Evolutionary conservation across 2,888 invertebrate species (phyloP).

Genomic region (Tipula confusa): DNA sequence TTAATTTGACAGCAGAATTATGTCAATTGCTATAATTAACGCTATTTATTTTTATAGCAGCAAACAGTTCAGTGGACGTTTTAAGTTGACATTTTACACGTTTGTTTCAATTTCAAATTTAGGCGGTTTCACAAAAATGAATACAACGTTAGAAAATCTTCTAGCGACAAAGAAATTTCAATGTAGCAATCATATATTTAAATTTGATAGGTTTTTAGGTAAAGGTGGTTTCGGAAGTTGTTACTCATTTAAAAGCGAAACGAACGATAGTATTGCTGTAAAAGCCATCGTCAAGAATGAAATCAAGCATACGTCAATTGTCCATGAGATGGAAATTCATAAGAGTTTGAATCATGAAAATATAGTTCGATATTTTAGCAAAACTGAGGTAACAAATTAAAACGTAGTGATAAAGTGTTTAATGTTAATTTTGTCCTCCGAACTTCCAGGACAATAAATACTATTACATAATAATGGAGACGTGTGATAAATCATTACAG

Average conservation of each 20-base stretch:
- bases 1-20: not conserved
- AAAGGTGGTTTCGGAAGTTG: not conserved
- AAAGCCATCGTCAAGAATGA: not conserved
- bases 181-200: not conserved
- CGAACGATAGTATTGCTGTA: not conserved
- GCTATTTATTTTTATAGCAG: not conserved
- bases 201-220: not conserved
- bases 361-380: not conserved
- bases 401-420: not conserved
- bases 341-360: not conserved
- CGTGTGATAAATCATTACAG: not conserved
- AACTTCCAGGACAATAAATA: not conserved
- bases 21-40: not conserved
- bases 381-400: not conserved
- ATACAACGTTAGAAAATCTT: not conserved
- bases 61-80: not conserved
- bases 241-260: not conserved
- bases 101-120: not conserved
- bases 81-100: not conserved
- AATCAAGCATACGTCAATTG: not conserved
- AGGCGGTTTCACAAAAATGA: not conserved
- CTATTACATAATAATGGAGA: not conserved
- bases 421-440: not conserved
- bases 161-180: not conserved
- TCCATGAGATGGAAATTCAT: not conserved